These are phyloP conservation scores for Omphaloscelis lunosa DNA, from an alignment of 2,888 invertebrate genomes.

Conservation along the genomic window DNA sequence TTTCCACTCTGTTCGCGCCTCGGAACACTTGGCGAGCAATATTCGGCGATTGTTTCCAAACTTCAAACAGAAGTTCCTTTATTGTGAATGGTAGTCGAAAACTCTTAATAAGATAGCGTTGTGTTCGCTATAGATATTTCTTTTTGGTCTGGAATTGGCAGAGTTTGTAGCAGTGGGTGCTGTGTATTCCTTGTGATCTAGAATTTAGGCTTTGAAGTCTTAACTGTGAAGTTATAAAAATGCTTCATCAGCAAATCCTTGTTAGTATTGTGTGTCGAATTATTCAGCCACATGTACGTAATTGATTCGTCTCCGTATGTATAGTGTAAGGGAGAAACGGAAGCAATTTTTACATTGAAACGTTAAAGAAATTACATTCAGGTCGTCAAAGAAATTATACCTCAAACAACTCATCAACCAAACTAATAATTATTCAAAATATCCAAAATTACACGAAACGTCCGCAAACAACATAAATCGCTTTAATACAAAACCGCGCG, in stretches of 20 bases:
- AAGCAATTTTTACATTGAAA: not conserved
- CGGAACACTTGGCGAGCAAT: slow-evolving; percentile 64
- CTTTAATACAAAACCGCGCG: slow-evolving; percentile 63
- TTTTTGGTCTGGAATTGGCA: slow-evolving; percentile 50
- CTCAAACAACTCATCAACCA: slow-evolving; percentile 10
- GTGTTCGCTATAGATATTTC: slow-evolving; percentile 55
- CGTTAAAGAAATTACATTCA: not conserved
- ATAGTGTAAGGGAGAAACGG: not conserved
- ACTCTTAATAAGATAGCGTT: slow-evolving; percentile 64
- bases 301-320: not conserved
- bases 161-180: slow-evolving; percentile 36
- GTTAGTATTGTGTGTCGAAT: not conserved
- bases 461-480: slow-evolving; percentile 63
- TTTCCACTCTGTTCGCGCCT: slow-evolving; percentile 59
- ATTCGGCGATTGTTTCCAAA: slow-evolving; percentile 67
- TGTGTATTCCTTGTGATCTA: not conserved
- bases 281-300: not conserved
- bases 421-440: slow-evolving; percentile 28
- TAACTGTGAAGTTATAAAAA: not conserved
- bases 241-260: not conserved
- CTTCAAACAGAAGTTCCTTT: slow-evolving; percentile 63
- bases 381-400: too few species aligned
- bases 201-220: not conserved
- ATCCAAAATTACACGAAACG: slow-evolving; percentile 40
- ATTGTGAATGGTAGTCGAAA: slow-evolving; percentile 60